Conservation (phyloP, 2,113 vertebrate genomes). For the Neodon shergylaensis region DNA sequence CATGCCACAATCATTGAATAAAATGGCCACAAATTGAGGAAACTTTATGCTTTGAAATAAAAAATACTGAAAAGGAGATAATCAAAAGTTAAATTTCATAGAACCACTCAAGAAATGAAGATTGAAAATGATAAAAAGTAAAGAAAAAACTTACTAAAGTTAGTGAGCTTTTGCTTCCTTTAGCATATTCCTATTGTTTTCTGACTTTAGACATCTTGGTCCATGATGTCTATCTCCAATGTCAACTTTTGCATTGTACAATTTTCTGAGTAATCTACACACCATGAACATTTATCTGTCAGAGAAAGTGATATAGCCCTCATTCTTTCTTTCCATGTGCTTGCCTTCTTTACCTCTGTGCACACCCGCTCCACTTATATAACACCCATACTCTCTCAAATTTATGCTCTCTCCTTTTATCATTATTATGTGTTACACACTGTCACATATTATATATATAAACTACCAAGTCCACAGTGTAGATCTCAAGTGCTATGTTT, state of each 20-base stretch:
- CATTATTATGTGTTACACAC: neutral
- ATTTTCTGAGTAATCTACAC: neutral
- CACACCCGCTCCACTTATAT: neutral
- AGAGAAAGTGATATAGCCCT: neutral
- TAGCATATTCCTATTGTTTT: neutral
- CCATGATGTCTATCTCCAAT: neutral
- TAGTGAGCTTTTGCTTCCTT: neutral
- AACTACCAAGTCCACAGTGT: neutral
- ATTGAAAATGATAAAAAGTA: neutral
- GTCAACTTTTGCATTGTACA: neutral
- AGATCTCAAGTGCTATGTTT: neutral
- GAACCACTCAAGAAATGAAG: neutral
- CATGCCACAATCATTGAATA: neutral
- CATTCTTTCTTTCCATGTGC: neutral
- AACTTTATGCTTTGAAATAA: neutral
- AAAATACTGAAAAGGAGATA: neutral
- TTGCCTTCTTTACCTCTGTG: neutral
- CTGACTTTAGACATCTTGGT: neutral
- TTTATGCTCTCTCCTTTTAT: neutral
- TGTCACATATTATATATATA: neutral
- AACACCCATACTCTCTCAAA: rapidly evolving
- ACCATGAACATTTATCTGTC: neutral
- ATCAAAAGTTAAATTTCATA: neutral
- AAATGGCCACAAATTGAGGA: neutral
- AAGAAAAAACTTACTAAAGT: neutral